Evolutionary conservation across 2,888 invertebrate genomes (phyloP).

Genomic region (Mythimna albipuncta): DNA sequence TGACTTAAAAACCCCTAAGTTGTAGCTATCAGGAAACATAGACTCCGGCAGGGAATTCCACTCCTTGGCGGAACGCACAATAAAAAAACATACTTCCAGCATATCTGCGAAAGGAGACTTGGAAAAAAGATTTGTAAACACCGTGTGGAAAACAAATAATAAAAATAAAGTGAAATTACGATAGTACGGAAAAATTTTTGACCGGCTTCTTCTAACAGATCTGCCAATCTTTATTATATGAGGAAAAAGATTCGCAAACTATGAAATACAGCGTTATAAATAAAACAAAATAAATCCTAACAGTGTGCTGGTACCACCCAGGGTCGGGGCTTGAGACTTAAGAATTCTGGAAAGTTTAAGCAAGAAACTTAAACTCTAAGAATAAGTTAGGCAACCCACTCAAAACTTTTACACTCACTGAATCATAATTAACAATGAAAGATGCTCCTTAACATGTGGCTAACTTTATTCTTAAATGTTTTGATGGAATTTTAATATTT

Average conservation of each 20-base stretch:
- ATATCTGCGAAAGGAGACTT: too few species aligned
- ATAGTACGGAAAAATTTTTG: too few species aligned
- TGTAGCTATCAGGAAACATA: too few species aligned
- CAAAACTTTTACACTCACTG: slow-evolving; percentile 45
- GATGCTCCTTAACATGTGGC: slow-evolving; percentile 34
- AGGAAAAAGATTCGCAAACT: background rate
- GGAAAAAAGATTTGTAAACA: too few species aligned
- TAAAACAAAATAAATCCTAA: slow-evolving; percentile 33
- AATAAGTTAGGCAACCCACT: slow-evolving; percentile 48
- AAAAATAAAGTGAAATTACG: too few species aligned
- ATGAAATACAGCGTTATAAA: slow-evolving; percentile 10
- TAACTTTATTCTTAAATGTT: slow-evolving; percentile 14
- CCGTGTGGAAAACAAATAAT: too few species aligned
- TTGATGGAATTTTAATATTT: slow-evolving; percentile 7
- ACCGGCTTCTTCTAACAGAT: background rate
- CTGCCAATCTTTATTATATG: background rate
- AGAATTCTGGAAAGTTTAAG: slow-evolving; percentile 48
- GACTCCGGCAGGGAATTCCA: too few species aligned
- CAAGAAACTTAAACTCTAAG: slow-evolving; percentile 53
- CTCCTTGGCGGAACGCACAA: too few species aligned
- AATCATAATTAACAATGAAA: slow-evolving; percentile 57
- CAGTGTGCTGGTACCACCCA: slow-evolving; percentile 17
- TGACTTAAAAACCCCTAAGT: too few species aligned
- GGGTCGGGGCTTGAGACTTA: slow-evolving; percentile 20
- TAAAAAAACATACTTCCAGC: too few species aligned